Evolutionary conservation across 1,140 invertebrate species (phyloP).

Genomic region (Pentalonia nigronervosa): DNA sequence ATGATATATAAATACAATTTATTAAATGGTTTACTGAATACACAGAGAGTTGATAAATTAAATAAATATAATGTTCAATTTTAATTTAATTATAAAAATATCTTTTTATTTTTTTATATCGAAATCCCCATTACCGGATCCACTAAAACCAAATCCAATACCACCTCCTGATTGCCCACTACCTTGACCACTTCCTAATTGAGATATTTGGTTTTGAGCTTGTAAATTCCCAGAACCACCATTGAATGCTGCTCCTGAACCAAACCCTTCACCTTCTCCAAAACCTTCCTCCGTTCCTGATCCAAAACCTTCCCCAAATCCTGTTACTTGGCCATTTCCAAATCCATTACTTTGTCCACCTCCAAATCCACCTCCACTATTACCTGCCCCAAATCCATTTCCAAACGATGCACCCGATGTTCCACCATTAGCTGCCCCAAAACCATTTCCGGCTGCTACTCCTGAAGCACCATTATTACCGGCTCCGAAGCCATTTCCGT

Average conservation of each 20-base stretch:
- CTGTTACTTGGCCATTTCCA: constrained; percentile 43
- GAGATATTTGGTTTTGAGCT: neutral
- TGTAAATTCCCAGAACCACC: constrained; percentile 17
- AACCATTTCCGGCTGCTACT: too few species aligned
- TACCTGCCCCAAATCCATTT: neutral
- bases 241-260: constrained; percentile 44
- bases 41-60: neutral
- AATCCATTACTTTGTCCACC: constrained; percentile 30
- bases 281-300: constrained; percentile 29
- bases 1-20: neutral
- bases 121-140: neutral
- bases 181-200: neutral
- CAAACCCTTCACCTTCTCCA: constrained; percentile 13
- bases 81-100: neutral
- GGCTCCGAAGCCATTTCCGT: neutral
- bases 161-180: neutral
- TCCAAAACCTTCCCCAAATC: constrained; percentile 53
- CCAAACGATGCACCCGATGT: neutral
- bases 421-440: neutral
- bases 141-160: constrained; percentile 28
- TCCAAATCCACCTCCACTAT: constrained; percentile 18
- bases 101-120: neutral
- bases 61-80: too few species aligned
- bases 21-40: neutral
- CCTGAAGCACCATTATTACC: constrained; percentile 11